Conservation (phyloP, 1,140 invertebrate species). For the Tenebrio molitor region DNA sequence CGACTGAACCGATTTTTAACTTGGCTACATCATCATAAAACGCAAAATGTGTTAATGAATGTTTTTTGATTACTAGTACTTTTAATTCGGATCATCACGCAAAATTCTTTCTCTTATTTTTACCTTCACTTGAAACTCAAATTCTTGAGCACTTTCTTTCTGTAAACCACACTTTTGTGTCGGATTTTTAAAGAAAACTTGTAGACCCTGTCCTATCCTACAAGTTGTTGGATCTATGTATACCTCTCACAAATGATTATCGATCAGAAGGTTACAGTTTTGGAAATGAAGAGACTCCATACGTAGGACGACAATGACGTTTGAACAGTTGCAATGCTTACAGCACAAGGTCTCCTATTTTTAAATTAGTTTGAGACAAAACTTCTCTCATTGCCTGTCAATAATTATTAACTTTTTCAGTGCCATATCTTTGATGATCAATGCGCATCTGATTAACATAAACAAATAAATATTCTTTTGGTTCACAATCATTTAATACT, state of each 20-base stretch:
- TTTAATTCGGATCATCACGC: slow-evolving; percentile 5
- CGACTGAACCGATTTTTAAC: neutral
- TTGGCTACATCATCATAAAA: neutral
- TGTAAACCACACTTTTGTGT: neutral
- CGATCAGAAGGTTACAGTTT: slow-evolving; percentile 19
- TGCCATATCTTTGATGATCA: neutral
- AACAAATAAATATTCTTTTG: slow-evolving; percentile 18
- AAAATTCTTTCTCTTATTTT: neutral
- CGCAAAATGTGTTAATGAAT: neutral
- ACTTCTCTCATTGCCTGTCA: neutral
- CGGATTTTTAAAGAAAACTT: slow-evolving; percentile 15
- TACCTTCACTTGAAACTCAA: slow-evolving; percentile 7
- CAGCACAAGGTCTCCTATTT: neutral
- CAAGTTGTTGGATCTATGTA: slow-evolving; percentile 6
- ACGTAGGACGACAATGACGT: slow-evolving; percentile 2
- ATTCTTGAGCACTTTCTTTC: slow-evolving; percentile 2
- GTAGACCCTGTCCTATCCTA: slow-evolving; percentile 25
- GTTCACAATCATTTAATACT: neutral
- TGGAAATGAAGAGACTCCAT: neutral
- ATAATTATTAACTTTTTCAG: neutral
- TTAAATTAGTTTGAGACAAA: slow-evolving; percentile 10
- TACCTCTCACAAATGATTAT: slow-evolving; percentile 13
- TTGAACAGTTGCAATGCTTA: neutral
- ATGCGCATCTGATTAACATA: slow-evolving; percentile 5
- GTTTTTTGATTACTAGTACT: neutral